phyloP scores from a whole-genome alignment of 2,888 invertebrate genomes.

The Coecobrya sp. region DNA sequence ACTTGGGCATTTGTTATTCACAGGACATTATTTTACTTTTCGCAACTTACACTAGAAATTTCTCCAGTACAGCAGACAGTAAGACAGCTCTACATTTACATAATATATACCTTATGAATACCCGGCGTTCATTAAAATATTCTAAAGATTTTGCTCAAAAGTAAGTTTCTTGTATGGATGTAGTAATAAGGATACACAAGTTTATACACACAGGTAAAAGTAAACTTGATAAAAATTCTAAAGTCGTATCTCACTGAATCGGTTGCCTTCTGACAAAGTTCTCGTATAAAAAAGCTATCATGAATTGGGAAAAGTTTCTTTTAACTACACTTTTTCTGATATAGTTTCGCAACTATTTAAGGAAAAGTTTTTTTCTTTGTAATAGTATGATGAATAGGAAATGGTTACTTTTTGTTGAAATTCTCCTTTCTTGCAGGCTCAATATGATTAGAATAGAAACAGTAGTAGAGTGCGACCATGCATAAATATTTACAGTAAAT shows the following conservation, averaged over 20 bases:
- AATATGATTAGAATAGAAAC: slow-evolving; percentile 9
- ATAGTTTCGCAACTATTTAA: neutral
- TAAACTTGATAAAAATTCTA: slow-evolving; percentile 72
- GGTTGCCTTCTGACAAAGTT: slow-evolving; percentile 37
- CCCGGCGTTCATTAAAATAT: neutral
- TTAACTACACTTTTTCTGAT: slow-evolving; percentile 19
- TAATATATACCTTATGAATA: slow-evolving; percentile 1
- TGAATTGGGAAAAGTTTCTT: slow-evolving; percentile 37
- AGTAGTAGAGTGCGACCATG: neutral
- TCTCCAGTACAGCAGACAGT: slow-evolving; percentile 33
- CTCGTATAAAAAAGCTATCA: slow-evolving; percentile 51
- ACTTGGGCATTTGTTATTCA: neutral
- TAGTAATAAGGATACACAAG: slow-evolving; percentile 6
- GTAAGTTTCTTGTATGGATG: neutral
- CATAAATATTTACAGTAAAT: slow-evolving; percentile 17
- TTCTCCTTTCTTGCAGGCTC: neutral
- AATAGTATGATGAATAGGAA: slow-evolving; percentile 36
- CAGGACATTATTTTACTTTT: neutral
- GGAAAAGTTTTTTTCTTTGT: slow-evolving; percentile 29
- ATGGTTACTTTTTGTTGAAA: neutral
- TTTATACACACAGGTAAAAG: slow-evolving; percentile 54
- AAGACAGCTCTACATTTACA: slow-evolving; percentile 17
- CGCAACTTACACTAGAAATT: neutral
- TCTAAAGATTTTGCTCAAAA: too few relatives aligned
- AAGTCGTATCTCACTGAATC: slow-evolving; percentile 64